Evolutionary conservation across 2,888 invertebrate species (phyloP), one percentile per base, ranked within the genome.

Genomic region (Nemotelus pantherinus): DNA sequence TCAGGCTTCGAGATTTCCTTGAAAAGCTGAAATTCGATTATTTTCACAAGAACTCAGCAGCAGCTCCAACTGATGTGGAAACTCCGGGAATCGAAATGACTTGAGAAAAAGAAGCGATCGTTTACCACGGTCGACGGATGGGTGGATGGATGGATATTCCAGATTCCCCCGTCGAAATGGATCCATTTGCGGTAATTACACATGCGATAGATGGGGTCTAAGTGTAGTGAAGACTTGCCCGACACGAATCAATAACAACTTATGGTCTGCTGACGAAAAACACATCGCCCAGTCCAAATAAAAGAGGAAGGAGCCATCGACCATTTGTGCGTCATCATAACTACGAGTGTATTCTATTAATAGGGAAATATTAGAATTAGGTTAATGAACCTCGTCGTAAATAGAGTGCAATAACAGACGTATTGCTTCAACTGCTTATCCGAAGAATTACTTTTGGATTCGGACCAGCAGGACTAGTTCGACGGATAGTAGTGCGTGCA

Each of bases 111-210:
- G 25, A 25, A 25, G 25, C 25, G 25, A 25, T 25, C 25, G 25
- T 25, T 25, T 25, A 25, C 25, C 25, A 25, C 25, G 25, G 25
- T 1, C 25, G 25, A 25, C 1, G 25, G 25, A 25, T 25, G 25
- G 25, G 25, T 25, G 25, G 25, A 25, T 25, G 25, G 25, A 25
- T 25, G 25, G 57, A 43, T 3, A 7, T 63, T 63, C 43, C 63
- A 63, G 63, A 43, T 43, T 41, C 63, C 63, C 63, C 63, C 7
- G 43, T 43, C 41, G 63, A 43, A 43, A 25, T 43, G 43, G 63
- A 63, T 41, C 63, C 63, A 63, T 63, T 63, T 63, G 63, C 63
- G 63, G 63, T 43, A 63, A 63, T 41, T 63, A 63, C 63, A 43
- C 43, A 63, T 63, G 25, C 9, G 39, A 25, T 7, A 43, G 63